Conservation (phyloP, 2,888 invertebrate genomes). For the Zeuzera pyrina region DNA sequence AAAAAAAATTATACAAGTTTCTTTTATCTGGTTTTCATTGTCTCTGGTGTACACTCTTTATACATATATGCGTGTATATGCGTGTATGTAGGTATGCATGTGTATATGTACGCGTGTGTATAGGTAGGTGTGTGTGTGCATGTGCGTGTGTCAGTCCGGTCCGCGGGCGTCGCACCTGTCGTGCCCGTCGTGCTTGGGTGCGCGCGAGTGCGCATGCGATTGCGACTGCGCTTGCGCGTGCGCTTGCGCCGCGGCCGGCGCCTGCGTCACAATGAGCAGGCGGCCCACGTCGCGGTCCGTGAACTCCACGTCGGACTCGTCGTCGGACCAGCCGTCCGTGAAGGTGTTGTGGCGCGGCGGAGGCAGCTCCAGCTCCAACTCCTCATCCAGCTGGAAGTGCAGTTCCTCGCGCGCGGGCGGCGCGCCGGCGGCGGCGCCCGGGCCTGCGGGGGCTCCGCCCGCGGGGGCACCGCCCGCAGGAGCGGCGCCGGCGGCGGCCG, state of each 20-base stretch:
- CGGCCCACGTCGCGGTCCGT: slow-evolving; percentile 95
- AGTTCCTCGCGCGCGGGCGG: slow-evolving; percentile 79
- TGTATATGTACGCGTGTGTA: too few relatives aligned
- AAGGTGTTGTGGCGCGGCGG: slow-evolving; percentile 87
- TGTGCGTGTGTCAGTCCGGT: too few relatives aligned
- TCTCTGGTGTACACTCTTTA: too few relatives aligned
- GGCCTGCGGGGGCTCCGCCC: slow-evolving; percentile 27
- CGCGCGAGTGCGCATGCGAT: too few relatives aligned
- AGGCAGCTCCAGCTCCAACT: slow-evolving; percentile 87
- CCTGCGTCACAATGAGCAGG: slow-evolving; percentile 94
- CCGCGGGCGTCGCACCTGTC: too few relatives aligned
- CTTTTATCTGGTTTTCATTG: too few relatives aligned
- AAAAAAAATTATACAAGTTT: too few relatives aligned
- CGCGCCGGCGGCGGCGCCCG: slow-evolving; percentile 4
- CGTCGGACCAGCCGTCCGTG: slow-evolving; percentile 82
- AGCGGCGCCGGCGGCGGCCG: slow-evolving; percentile 7
- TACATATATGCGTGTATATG: too few relatives aligned
- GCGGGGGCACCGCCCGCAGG: slow-evolving; percentile 14
- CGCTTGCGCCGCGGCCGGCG: slow-evolving; percentile 83
- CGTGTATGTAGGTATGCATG: too few relatives aligned
- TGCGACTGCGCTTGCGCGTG: slow-evolving; percentile 91
- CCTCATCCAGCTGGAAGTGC: slow-evolving; percentile 98
- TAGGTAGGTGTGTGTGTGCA: slow-evolving; percentile 82
- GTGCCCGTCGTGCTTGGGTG: slow-evolving; percentile 80
- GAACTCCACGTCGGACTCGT: slow-evolving; percentile 90